Evolutionary conservation across 2,113 vertebrate genomes (phyloP).

Genomic region (Passer montanus): DNA sequence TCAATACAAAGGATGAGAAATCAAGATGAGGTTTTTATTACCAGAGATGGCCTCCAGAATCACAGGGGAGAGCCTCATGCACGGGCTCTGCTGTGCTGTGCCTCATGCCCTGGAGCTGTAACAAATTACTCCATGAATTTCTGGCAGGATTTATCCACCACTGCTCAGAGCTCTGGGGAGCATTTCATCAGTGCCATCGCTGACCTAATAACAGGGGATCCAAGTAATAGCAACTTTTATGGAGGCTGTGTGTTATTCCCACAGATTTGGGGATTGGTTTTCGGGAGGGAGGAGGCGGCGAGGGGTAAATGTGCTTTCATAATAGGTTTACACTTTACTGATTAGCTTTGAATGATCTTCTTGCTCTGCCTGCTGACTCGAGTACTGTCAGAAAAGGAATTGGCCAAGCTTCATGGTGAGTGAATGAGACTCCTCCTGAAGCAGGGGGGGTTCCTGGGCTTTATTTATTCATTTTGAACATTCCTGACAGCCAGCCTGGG

Average conservation of each 20-base stretch:
- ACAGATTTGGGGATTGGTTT: conserved; percentile 25
- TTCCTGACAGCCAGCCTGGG: conserved; percentile 28
- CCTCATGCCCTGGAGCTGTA: conserved; percentile 13
- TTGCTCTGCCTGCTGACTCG: conserved; percentile 53
- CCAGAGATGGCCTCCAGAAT: conserved; percentile 18
- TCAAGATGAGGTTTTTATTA: conserved; percentile 58
- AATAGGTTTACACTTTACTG: conserved; percentile 64
- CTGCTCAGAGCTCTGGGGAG: conserved; percentile 2
- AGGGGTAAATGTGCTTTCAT: conserved; percentile 51
- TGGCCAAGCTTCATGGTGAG: conserved; percentile 37
- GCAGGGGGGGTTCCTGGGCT: not conserved
- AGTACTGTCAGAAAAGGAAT: conserved; percentile 20
- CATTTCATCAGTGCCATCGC: not conserved
- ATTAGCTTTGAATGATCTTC: conserved; percentile 60
- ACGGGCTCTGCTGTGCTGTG: not conserved
- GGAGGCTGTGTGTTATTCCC: not conserved
- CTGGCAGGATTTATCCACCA: conserved; percentile 32
- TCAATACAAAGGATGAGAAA: conserved; percentile 27
- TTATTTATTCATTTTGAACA: conserved; percentile 35
- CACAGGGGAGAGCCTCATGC: not conserved
- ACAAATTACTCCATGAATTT: not conserved
- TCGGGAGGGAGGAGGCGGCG: not conserved
- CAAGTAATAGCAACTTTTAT: conserved; percentile 36
- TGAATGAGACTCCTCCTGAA: conserved; percentile 21
- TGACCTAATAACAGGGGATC: conserved; percentile 43